Conservation (phyloP, 2,797 vertebrate species). For the Paramormyrops hopkinsi region DNA sequence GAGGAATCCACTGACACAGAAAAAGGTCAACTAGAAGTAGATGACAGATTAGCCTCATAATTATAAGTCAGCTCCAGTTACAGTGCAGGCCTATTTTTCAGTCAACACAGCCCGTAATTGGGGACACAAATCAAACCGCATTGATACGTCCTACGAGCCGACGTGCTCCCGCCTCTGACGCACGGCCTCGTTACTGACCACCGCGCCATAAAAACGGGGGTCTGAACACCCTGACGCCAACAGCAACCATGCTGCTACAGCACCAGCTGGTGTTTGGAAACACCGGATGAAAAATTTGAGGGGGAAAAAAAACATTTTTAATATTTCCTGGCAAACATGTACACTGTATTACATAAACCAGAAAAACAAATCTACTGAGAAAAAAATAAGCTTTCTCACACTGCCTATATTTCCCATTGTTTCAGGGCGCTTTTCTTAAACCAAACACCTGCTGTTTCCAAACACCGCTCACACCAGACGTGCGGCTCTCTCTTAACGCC, state of each 20-base stretch:
- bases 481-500: not conserved
- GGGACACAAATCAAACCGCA: conserved; percentile 36
- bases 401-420: not conserved
- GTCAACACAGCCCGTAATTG: conserved; percentile 67
- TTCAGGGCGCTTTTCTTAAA: not conserved
- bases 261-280: conserved; percentile 7
- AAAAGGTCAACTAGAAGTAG: conserved; percentile 28
- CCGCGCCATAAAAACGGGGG: conserved; percentile 39
- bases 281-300: not conserved
- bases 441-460: not conserved
- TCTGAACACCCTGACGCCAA: too few relatives aligned
- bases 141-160: conserved; percentile 49
- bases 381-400: not conserved
- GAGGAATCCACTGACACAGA: not conserved
- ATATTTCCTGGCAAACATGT: not conserved
- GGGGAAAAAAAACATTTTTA: not conserved
- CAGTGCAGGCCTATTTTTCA: conserved; percentile 63
- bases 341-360: conserved; percentile 17
- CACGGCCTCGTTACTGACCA: conserved; percentile 58
- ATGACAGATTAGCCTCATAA: conserved; percentile 30
- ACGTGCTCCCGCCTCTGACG: conserved; percentile 39
- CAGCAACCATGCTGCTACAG: not conserved
- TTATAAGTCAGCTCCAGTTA: conserved; percentile 46
- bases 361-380: not conserved
- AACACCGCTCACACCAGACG: not conserved